phyloP scores from a whole-genome alignment of 2,113 vertebrate species.

The Melospiza georgiana region DNA sequence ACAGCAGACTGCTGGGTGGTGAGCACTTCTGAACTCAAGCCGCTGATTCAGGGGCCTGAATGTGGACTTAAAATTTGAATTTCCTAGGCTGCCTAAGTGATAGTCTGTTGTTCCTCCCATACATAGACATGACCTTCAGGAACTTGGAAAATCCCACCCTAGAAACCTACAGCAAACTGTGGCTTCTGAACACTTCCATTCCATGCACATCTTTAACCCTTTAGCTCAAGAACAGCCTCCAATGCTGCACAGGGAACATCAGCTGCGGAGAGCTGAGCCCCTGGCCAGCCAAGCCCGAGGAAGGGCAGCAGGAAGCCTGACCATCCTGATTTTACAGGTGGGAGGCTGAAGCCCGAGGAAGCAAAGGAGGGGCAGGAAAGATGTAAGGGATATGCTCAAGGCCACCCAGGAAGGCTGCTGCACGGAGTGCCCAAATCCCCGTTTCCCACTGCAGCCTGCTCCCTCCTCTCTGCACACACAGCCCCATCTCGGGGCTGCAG shows the following conservation, averaged over 20 bases:
- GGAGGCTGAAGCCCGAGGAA: not conserved
- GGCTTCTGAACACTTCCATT: not conserved
- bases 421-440: not conserved
- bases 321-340: not conserved
- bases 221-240: not conserved
- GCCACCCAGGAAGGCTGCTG: conserved; percentile 43
- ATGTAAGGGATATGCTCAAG: not conserved
- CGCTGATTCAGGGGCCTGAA: not conserved
- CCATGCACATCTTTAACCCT: not conserved
- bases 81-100: not conserved
- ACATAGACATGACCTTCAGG: not conserved
- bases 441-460: conserved; percentile 1
- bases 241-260: not conserved
- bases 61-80: not conserved
- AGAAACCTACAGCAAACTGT: not conserved
- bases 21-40: not conserved
- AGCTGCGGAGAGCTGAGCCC: not conserved
- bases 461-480: not conserved
- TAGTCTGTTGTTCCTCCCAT: not conserved
- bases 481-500: not conserved
- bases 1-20: not conserved
- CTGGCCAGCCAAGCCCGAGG: not conserved
- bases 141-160: not conserved
- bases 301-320: not conserved
- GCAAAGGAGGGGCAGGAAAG: conserved; percentile 30